Base-by-base conservation (phyloP, 2,113 vertebrate genomes). In the Ia io region DNA sequence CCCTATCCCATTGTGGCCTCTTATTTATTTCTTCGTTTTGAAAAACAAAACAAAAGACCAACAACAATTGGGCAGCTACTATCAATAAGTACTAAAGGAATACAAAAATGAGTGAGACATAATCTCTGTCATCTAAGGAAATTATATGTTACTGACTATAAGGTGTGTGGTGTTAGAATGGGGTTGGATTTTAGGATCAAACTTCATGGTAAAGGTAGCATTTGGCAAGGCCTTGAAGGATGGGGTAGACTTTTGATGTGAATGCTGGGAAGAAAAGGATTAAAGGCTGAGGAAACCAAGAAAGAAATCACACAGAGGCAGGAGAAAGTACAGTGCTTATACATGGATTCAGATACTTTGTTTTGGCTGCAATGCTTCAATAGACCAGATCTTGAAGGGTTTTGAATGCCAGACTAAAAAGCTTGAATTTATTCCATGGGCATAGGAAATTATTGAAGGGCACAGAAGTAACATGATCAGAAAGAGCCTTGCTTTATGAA, bases 21-120 rank as follows among this genome's bases (percentile, higher is more conserved):
- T 88, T 40, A 83, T 65, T 90, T 70, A 78, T 61, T 87, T 30
- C 44, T 89, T 96, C 20, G 63, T 82, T 93, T 63, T 51, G 23
- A 61, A 22, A 88, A 49, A 40, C 17, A 56, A 56, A 51, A 51
- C 49, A 51, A 51, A 51, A 51, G 3, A 51, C 49, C 53, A 56
- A 22, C 53, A 56, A 56, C 8, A 91, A 47, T 20, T 35, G 6
- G 84, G 9, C 22, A 69, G 42, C 22, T 84, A 59, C 53, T 37
- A 63, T 78, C 71, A 82, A 37, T 83, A 80, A 95, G 61, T 86
- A 63, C 25, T 87, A 63, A 28, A 76, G 30, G 44, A 44, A 67
- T 77, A 65, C 17, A 74, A 83, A 90, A 87, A 71, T 65, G 37
- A 90, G n/a, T 70, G 35, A 63, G 12, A 61, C 30, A 37, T 87